Percentiles rank a stretch among this genome's conserved stretches.
Evolutionary conservation across 2,888 invertebrate species (phyloP).

Genomic region (Trissolcus brochymenae): DNA sequence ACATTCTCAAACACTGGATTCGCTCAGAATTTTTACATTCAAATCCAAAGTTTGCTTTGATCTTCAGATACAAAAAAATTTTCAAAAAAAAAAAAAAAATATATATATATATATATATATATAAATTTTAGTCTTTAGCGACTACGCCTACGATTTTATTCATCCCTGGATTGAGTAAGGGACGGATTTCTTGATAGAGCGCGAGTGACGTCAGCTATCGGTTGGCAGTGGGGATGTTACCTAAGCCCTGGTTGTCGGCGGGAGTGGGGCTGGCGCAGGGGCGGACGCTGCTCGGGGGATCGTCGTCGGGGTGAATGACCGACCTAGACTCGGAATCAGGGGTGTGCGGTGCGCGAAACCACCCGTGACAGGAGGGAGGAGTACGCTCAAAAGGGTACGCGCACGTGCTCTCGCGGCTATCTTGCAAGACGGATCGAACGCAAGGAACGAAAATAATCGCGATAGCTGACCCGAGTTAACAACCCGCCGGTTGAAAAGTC

Average conservation of each 20-base stretch:
- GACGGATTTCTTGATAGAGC: conserved; percentile 23
- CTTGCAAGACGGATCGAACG: conserved; percentile 13
- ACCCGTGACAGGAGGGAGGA: conserved; percentile 63
- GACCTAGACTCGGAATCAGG: conserved; percentile 77
- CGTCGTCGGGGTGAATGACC: conserved; percentile 74
- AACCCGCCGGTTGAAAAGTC: conserved; percentile 9
- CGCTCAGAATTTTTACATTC: no score
- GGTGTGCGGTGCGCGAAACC: conserved; percentile 74
- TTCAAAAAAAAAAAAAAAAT: no score
- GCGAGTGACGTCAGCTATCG: conserved; percentile 67
- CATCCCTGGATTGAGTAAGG: conserved; percentile 23
- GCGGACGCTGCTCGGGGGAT: conserved; percentile 59
- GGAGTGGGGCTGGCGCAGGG: conserved; percentile 51
- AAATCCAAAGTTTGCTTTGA: no score
- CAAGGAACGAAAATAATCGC: conserved; percentile 24
- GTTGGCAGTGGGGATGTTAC: conserved; percentile 47
- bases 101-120: no score
- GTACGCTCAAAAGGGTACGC: conserved; percentile 66
- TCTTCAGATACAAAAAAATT: no score
- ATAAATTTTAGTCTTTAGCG: no score
- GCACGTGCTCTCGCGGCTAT: conserved; percentile 30
- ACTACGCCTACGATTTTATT: conserved; percentile 50
- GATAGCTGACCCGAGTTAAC: conserved; percentile 8
- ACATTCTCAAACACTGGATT: no score
- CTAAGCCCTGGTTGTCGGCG: conserved; percentile 27